Evolutionary conservation across 2,797 vertebrate genomes (phyloP), one percentile per base, ranked within the genome.

Genomic region (Halcyon leucocephala): DNA sequence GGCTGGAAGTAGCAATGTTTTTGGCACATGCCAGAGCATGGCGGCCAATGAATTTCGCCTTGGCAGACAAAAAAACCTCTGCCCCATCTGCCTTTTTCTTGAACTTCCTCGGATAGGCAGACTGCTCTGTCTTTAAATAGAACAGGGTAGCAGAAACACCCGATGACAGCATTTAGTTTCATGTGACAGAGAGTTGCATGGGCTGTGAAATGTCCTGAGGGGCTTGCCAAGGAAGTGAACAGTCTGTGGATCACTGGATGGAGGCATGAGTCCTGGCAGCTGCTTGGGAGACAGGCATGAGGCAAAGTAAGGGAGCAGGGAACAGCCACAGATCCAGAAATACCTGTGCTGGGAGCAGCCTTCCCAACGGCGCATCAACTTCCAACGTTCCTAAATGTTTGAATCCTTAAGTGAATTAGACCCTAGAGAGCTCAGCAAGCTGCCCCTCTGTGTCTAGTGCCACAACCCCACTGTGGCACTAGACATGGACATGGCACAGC

Each of bases 91-190:
- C 73, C 25, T 44, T 42, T 4, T 64, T 58, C 72, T 69, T 91
- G 77, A 88, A 69, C 87, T 61, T 83, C 61, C 65, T 62, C 65
- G 54, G n/a, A 82, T 49, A 78, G 73, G 33, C 93, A 95, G 65
- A 65, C 51, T 35, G 44, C 61, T 86, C 44, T 14, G 52, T 44
- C 74, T 93, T 88, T 76, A 81, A 89, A 91, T 20, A 86, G 82
- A 86, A 21, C 0, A 46, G 58, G 37, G 90, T 14, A 90, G 77
- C 79, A 86, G 82, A 82, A 93, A 48, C 61, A 81, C 22, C 25
- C 1, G 3, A 67, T 60, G 72, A 83, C 82, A 93, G 70, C 46
- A 25, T 57, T 95, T 83, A 42, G 86, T 95, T 90, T 84, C 66
- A 54, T 13, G 54, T n/a, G 69, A 81, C 25, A 57, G 79, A 70